phyloP scores from a whole-genome alignment of 2,797 vertebrate species.

The Otus scops region DNA sequence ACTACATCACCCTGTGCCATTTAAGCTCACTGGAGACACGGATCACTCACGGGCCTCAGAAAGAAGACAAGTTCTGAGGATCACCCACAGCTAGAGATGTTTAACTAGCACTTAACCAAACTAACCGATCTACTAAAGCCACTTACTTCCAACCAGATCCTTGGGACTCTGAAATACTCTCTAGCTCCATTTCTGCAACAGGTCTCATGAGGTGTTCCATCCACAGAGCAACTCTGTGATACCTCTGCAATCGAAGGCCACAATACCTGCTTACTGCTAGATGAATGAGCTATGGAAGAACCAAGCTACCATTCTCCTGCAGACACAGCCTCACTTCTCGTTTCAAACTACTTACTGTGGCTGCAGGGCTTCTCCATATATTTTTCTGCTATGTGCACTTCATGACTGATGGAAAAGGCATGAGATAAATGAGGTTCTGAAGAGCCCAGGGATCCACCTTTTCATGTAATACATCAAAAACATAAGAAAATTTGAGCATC shows the following conservation, averaged over 20 bases:
- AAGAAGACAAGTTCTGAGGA: background rate
- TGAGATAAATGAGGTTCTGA: background rate
- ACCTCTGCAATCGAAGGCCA: background rate
- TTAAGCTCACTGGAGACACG: rapidly evolving
- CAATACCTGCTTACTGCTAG: background rate
- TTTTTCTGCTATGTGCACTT: background rate
- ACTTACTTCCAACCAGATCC: background rate
- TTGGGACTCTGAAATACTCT: background rate
- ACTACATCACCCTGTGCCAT: background rate
- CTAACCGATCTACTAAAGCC: background rate
- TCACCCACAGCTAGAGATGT: background rate
- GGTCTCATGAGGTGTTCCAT: background rate
- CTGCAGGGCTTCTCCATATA: background rate
- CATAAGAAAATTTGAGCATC: background rate
- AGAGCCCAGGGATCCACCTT: background rate
- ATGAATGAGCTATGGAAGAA: background rate
- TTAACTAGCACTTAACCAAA: background rate
- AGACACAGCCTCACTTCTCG: background rate
- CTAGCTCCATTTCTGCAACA: background rate
- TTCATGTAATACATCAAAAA: background rate
- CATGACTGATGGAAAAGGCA: background rate
- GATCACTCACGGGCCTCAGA: background rate
- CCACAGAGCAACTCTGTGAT: background rate
- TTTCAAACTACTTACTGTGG: background rate
- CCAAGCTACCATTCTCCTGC: background rate